Conservation (phyloP, 2,888 invertebrate species). For the Tiliacea aurago region DNA sequence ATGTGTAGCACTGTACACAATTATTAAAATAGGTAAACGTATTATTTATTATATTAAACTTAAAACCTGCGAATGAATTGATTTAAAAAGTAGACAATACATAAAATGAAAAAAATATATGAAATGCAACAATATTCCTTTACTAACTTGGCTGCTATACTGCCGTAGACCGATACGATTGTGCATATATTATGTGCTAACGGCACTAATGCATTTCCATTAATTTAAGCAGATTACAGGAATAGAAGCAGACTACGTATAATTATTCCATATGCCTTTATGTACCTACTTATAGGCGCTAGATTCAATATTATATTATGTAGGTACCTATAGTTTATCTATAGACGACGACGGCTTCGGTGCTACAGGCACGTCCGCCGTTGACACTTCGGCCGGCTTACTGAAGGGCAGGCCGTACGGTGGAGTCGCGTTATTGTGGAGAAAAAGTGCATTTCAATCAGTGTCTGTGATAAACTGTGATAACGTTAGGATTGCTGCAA, state of each 20-base stretch:
- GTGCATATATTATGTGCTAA: conserved; percentile 26
- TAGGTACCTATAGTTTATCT: not conserved
- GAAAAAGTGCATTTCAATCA: too few species aligned
- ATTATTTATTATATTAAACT: not conserved
- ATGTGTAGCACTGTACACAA: not conserved
- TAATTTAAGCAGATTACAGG: conserved; percentile 56
- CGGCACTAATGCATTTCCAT: conserved; percentile 50
- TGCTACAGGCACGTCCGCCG: too few species aligned
- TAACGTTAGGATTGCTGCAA: too few species aligned
- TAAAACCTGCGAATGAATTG: not conserved
- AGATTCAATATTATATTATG: conserved; percentile 7
- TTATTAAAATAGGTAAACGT: not conserved
- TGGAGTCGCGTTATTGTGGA: too few species aligned
- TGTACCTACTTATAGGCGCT: not conserved
- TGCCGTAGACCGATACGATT: not conserved
- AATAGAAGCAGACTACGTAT: conserved; percentile 12
- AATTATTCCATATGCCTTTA: not conserved
- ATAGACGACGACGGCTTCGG: too few species aligned
- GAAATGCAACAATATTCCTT: not conserved
- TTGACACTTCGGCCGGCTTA: too few species aligned
- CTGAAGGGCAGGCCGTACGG: too few species aligned
- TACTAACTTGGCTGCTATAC: conserved; percentile 10
- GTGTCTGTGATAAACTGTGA: too few species aligned
- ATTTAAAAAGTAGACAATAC: not conserved
- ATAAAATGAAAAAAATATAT: not conserved